Evolutionary conservation across 2,888 invertebrate genomes (phyloP).

Genomic region (Drosophila suboccidentalis): DNA sequence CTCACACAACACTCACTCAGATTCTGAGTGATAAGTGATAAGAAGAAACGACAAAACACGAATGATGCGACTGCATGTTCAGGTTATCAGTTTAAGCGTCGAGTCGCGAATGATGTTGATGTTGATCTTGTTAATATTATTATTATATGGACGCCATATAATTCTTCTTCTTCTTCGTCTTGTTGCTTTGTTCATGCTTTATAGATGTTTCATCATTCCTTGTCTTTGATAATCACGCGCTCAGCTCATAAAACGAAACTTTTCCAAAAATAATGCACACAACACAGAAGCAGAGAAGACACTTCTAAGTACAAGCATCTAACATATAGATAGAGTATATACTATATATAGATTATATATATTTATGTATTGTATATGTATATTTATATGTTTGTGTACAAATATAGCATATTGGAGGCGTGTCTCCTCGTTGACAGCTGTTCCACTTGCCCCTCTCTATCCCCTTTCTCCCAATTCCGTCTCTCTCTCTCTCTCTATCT

Average conservation of each 20-base stretch:
- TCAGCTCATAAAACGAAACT: constrained; percentile 50
- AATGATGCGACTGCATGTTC: constrained; percentile 30
- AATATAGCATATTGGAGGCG: constrained; percentile 58
- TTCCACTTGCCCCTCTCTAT: neutral
- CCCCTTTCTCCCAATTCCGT: neutral
- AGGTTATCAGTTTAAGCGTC: constrained; percentile 54
- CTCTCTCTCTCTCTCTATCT: neutral
- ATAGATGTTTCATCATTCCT: constrained; percentile 30
- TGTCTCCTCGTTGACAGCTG: constrained; percentile 51
- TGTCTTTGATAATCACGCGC: constrained; percentile 63
- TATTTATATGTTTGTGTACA: constrained; percentile 12
- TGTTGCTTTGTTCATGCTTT: constrained; percentile 4
- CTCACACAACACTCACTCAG: neutral
- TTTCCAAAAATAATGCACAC: constrained; percentile 57
- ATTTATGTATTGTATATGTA: constrained; percentile 3
- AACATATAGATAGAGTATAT: neutral
- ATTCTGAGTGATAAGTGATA: constrained; percentile 57
- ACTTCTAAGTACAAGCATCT: constrained; percentile 22
- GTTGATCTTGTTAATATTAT: constrained; percentile 14
- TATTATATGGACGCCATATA: constrained; percentile 38
- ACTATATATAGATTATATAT: constrained; percentile 2
- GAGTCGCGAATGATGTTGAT: constrained; percentile 47
- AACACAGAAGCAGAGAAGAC: constrained; percentile 14
- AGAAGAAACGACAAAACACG: constrained; percentile 34
- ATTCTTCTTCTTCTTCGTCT: neutral